Percentiles rank a stretch among this genome's conserved stretches.
phyloP scores from a whole-genome alignment of 2,888 invertebrate species.

The Tipula vernalis region DNA sequence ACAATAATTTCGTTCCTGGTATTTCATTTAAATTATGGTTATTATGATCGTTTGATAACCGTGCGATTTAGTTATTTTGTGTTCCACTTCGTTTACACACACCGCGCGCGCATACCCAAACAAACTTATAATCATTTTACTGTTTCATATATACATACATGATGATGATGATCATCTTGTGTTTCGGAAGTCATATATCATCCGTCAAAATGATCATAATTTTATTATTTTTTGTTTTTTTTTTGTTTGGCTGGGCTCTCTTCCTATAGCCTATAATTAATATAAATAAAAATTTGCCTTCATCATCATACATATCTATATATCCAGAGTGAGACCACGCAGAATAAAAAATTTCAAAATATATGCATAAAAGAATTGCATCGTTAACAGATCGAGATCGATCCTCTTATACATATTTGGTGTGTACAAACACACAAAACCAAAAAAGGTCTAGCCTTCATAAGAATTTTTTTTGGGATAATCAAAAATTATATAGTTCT shows the following conservation, averaged over 20 bases:
- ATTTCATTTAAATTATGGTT: conserved; percentile 4
- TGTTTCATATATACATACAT: neutral
- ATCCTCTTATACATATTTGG: neutral
- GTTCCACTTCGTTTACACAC: neutral
- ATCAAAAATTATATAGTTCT: neutral
- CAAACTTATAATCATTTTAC: neutral
- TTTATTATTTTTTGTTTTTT: neutral
- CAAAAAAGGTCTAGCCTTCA: neutral
- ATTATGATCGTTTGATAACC: neutral
- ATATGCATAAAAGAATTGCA: neutral
- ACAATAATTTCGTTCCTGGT: neutral
- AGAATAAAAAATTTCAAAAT: neutral
- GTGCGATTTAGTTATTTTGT: conserved; percentile 4
- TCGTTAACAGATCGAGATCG: conserved; percentile 4
- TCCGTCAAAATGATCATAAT: conserved; percentile 6
- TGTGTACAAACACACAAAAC: neutral
- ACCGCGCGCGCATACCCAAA: neutral
- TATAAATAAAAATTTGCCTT: conserved; percentile 1
- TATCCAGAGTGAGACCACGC: neutral
- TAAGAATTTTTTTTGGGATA: neutral
- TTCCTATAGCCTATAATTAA: neutral
- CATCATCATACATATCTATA: neutral
- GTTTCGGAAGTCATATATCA: conserved; percentile 9
- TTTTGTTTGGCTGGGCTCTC: neutral
- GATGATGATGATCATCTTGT: neutral